Conservation (phyloP, 1,140 invertebrate species). For the Dendroctonus ponderosae region DNA sequence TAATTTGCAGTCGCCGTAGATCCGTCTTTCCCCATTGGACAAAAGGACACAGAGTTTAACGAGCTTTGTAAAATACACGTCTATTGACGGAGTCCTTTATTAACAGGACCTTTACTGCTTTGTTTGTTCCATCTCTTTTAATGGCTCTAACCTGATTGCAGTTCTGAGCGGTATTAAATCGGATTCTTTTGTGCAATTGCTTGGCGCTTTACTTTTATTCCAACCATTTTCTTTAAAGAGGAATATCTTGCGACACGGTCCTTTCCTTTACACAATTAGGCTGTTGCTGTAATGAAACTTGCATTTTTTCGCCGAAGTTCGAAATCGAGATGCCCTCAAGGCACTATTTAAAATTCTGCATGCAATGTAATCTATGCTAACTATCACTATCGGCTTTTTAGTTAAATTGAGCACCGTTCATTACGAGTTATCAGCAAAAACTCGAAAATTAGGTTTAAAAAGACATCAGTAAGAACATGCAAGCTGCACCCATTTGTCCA, state of each 20-base stretch:
- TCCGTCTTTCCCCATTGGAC: conserved; percentile 17
- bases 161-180: conserved; percentile 24
- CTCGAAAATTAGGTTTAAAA: too few species aligned
- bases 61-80: conserved; percentile 24
- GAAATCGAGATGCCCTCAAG: too few species aligned
- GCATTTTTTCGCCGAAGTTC: too few species aligned
- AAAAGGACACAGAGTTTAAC: conserved; percentile 21
- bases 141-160: conserved; percentile 25
- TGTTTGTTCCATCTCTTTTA: conserved; percentile 32
- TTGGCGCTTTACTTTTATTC: conserved; percentile 16
- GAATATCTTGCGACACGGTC: not conserved
- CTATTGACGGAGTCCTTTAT: conserved; percentile 23
- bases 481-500: too few species aligned
- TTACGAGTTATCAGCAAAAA: too few species aligned
- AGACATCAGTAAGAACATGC: too few species aligned
- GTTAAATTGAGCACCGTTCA: too few species aligned
- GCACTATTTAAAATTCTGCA: too few species aligned
- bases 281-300: not conserved
- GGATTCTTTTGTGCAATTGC: conserved; percentile 19
- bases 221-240: conserved; percentile 17
- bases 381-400: too few species aligned
- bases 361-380: too few species aligned
- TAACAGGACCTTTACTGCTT: conserved; percentile 31
- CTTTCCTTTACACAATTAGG: conserved; percentile 10
- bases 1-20: conserved; percentile 16